Base-by-base conservation (phyloP, 1,140 invertebrate species). In the Heliconius melpomene region DNA sequence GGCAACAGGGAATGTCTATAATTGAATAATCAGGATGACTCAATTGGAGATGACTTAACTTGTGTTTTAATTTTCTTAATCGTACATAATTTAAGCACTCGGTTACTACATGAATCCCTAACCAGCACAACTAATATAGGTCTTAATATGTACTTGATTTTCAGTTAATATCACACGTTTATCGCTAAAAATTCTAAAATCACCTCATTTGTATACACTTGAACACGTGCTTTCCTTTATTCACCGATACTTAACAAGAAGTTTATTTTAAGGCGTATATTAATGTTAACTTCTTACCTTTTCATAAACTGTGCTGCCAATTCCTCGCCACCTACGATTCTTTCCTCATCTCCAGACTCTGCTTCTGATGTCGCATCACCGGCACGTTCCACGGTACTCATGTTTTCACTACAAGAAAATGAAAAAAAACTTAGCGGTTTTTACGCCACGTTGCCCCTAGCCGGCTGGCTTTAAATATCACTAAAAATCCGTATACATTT, bases 281-380 rank as follows among this genome's bases (percentile, higher is more conserved):
- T 52, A 66, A 26, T 29, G 13, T 66, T 66, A 29, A 66, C 7
- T 72, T 78, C 83, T 82, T 84, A 94, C 93, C 91, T 91, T 85
- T 92, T 91, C 84, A 90, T 87, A 8, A 94, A 82, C 77, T 92
- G 91, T 77, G 91, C 89, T 29, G 93, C 89, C 52, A 93, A 84
- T 81, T 93, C 91, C n/a, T 87, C 91, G 52, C 90, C 89, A 38
- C 88, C 88, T 29, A 94, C 88, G 26, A 94, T 88, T 83, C 89
- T 91, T 66, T 94, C 93, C 78, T 95, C 93, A 32, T 95, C 93
- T 66, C 90, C 94, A 40, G 94, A 92, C 80, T 95, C 94, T 75
- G 92, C 85, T 73, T 94, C 93, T 7, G 91, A 94, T 18, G 91
- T 90, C 80, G 90, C 91, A 83, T 93, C 92, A 82, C 90, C 92